A percentile compares a stretch with the other conserved stretches of the same genome.
Conservation (phyloP, 2,888 invertebrate species). For the Seira ritae region DNA sequence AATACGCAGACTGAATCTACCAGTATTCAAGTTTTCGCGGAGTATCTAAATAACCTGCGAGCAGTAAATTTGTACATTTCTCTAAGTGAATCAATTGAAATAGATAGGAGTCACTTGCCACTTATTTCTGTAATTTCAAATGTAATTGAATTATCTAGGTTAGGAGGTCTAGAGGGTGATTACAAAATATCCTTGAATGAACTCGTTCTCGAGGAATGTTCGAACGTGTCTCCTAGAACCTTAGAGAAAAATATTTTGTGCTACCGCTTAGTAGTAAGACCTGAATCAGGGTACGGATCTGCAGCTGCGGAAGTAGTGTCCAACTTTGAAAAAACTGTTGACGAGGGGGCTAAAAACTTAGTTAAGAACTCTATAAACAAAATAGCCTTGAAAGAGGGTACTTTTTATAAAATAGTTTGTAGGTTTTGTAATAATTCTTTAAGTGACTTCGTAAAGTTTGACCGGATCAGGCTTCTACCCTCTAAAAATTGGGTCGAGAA, state of each 20-base stretch:
- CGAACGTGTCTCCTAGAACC: slow-evolving; percentile 41
- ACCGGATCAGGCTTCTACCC: slow-evolving; percentile 81
- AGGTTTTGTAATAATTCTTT: slow-evolving; percentile 76
- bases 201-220: slow-evolving; percentile 48
- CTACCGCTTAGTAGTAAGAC: slow-evolving; percentile 77
- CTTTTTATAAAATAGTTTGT: slow-evolving; percentile 71
- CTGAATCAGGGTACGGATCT: slow-evolving; percentile 76
- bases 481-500: slow-evolving; percentile 79
- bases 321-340: slow-evolving; percentile 48
- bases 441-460: slow-evolving; percentile 77
- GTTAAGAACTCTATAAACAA: slow-evolving; percentile 65
- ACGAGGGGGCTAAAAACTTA: slow-evolving; percentile 56
- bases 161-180: slow-evolving; percentile 22
- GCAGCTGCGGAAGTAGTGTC: slow-evolving; percentile 71
- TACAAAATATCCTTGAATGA: slow-evolving; percentile 50
- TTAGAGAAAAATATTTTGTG: slow-evolving; percentile 72
- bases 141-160: slow-evolving; percentile 42
- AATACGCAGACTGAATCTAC: slow-evolving; percentile 21
- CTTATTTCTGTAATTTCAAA: slow-evolving; percentile 36
- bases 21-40: slow-evolving; percentile 64
- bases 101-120: slow-evolving; percentile 13
- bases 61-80: slow-evolving; percentile 67
- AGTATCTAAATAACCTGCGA: slow-evolving; percentile 70
- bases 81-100: neutral
- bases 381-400: slow-evolving; percentile 60